These are phyloP conservation scores for Pollenia angustigena DNA, from an alignment of 2,888 invertebrate species.

Conservation along the genomic window DNA sequence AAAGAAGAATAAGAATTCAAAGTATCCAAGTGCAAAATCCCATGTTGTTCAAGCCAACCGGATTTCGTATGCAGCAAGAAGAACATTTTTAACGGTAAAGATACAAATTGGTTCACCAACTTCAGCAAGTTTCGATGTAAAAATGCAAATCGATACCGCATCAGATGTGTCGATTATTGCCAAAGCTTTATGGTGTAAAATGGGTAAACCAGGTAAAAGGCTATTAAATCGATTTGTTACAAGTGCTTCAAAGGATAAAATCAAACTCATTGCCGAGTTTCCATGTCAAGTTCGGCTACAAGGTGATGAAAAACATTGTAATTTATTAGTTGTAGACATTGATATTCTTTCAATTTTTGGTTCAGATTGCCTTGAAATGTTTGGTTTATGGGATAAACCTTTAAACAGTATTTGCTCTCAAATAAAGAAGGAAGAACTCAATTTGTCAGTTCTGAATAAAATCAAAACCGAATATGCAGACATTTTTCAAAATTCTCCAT, in stretches of 20 bases:
- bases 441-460: neutral
- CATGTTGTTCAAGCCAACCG: too few relatives aligned
- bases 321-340: conserved; percentile 22
- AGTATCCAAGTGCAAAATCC: neutral
- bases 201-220: conserved; percentile 4
- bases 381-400: too few relatives aligned
- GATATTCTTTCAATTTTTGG: conserved; percentile 22
- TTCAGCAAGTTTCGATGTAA: neutral
- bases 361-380: conserved; percentile 3
- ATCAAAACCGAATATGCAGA: conserved; percentile 12
- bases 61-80: too few relatives aligned
- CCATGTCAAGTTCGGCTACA: neutral
- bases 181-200: conserved; percentile 25
- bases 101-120: too few relatives aligned
- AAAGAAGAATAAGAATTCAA: conserved; percentile 8
- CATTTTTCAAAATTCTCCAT: neutral
- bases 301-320: conserved; percentile 13
- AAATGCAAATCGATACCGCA: too few relatives aligned
- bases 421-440: neutral
- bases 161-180: conserved; percentile 7
- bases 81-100: neutral
- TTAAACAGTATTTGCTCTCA: neutral
- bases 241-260: conserved; percentile 21
- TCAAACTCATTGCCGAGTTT: conserved; percentile 34
- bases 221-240: too few relatives aligned